These are phyloP conservation scores for Lagocephalus sceleratus DNA, from an alignment of 2,797 vertebrate species.

Conservation along the genomic window DNA sequence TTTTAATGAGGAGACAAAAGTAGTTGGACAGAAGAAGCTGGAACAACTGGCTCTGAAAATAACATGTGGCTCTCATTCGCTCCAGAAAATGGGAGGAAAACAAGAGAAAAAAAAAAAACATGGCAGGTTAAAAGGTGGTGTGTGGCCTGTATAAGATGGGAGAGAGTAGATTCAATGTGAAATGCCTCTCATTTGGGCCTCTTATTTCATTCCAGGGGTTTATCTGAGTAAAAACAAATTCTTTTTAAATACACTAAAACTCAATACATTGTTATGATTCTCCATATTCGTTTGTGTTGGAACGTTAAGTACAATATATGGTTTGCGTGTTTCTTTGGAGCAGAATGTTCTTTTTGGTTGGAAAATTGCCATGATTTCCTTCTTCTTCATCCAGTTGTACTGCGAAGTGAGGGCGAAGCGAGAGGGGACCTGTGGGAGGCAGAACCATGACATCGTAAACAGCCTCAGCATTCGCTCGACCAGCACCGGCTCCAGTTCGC, in stretches of 20 bases:
- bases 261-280: slow-evolving; percentile 17
- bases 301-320: no score
- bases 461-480: slow-evolving; percentile 73
- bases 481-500: slow-evolving; percentile 69
- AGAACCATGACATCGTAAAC: slow-evolving; percentile 56
- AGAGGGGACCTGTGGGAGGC: slow-evolving; percentile 71
- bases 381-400: slow-evolving; percentile 81
- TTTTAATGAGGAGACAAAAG: slow-evolving; percentile 48
- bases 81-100: slow-evolving; percentile 61
- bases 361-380: neutral
- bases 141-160: slow-evolving; percentile 40
- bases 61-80: slow-evolving; percentile 66
- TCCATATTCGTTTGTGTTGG: no score
- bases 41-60: slow-evolving; percentile 58
- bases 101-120: slow-evolving; percentile 40
- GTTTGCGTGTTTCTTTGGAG: no score
- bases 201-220: slow-evolving; percentile 23
- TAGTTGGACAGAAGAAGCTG: slow-evolving; percentile 35
- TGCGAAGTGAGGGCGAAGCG: slow-evolving; percentile 87
- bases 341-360: slow-evolving; percentile 20
- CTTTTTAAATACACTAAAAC: neutral
- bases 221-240: slow-evolving; percentile 5
- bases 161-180: slow-evolving; percentile 42
- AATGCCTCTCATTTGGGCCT: slow-evolving; percentile 47
- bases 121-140: slow-evolving; percentile 32